Conservation (phyloP, 2,113 vertebrate species). For the Malaclemys terrapin region DNA sequence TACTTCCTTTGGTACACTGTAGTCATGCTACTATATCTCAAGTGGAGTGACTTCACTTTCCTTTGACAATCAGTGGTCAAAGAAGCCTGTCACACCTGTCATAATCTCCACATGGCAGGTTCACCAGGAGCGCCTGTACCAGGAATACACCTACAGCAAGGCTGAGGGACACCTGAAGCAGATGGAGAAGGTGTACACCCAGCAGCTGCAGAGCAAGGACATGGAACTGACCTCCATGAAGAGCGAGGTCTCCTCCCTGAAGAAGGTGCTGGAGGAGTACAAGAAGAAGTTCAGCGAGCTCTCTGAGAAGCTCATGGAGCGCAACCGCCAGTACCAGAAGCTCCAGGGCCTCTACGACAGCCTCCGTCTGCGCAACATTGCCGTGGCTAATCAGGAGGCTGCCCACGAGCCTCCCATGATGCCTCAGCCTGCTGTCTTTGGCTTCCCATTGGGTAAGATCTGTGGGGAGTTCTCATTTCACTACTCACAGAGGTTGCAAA, state of each 20-base stretch:
- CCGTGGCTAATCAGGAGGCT: slow-evolving; percentile 76
- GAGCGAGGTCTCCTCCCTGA: slow-evolving; percentile 87
- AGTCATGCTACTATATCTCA: neutral
- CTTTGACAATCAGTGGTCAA: neutral
- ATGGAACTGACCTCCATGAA: slow-evolving; percentile 85
- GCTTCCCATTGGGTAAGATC: slow-evolving; percentile 69
- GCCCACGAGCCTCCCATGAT: slow-evolving; percentile 57
- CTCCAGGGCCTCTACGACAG: slow-evolving; percentile 91
- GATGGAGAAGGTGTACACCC: slow-evolving; percentile 89
- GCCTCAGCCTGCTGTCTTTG: slow-evolving; percentile 68
- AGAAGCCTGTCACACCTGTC: neutral
- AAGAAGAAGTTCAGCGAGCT: slow-evolving; percentile 92
- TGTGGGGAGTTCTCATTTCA: neutral
- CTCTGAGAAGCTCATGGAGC: slow-evolving; percentile 90
- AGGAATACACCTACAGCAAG: slow-evolving; percentile 88
- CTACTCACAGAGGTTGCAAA: neutral
- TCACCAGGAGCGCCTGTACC: slow-evolving; percentile 90
- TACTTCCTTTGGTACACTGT: neutral
- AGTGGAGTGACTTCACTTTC: neutral
- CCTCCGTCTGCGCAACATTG: slow-evolving; percentile 86
- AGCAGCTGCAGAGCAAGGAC: slow-evolving; percentile 90
- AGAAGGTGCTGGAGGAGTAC: slow-evolving; percentile 92
- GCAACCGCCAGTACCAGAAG: slow-evolving; percentile 91
- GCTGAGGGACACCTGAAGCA: slow-evolving; percentile 86
- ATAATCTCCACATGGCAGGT: slow-evolving; percentile 74